A percentile compares a stretch with the other conserved stretches of the same genome.
Conservation (phyloP, 2,888 invertebrate genomes). For the Phymatocera aterrima region DNA sequence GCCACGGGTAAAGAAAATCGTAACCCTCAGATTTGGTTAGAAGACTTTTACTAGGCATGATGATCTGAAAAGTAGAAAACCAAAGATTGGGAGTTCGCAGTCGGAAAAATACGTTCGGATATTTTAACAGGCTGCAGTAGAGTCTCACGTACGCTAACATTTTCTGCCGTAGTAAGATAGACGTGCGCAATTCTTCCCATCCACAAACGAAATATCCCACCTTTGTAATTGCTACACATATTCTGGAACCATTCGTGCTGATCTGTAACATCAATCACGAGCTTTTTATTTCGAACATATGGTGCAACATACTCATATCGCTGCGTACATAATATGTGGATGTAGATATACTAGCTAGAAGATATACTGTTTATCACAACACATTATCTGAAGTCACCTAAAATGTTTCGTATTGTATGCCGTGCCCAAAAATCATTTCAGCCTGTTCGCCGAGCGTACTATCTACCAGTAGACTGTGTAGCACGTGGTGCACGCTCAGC, state of each 20-base stretch:
- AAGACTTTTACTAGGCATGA: conserved; percentile 73
- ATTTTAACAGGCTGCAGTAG: neutral
- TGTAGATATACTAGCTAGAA: no score
- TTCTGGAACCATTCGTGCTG: conserved; percentile 55
- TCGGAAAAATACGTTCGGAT: neutral
- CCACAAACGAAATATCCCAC: conserved; percentile 59
- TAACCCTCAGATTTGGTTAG: conserved; percentile 75
- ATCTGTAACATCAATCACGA: conserved; percentile 50
- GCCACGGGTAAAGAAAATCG: conserved; percentile 73
- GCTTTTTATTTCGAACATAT: neutral
- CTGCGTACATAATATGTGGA: neutral
- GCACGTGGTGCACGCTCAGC: no score
- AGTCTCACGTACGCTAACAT: conserved; percentile 58
- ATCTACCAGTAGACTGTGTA: no score
- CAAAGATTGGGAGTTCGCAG: neutral
- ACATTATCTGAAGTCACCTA: neutral
- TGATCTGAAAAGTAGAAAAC: conserved; percentile 60
- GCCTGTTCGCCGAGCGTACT: no score
- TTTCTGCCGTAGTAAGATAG: conserved; percentile 59
- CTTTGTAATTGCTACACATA: conserved; percentile 52
- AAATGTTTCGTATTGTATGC: no score
- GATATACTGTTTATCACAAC: neutral
- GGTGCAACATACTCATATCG: no score
- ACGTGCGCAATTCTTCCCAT: conserved; percentile 52
- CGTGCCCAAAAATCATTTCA: no score